phyloP scores from a whole-genome alignment of 2,888 invertebrate genomes.

The Sarcophaga caerulescens region DNA sequence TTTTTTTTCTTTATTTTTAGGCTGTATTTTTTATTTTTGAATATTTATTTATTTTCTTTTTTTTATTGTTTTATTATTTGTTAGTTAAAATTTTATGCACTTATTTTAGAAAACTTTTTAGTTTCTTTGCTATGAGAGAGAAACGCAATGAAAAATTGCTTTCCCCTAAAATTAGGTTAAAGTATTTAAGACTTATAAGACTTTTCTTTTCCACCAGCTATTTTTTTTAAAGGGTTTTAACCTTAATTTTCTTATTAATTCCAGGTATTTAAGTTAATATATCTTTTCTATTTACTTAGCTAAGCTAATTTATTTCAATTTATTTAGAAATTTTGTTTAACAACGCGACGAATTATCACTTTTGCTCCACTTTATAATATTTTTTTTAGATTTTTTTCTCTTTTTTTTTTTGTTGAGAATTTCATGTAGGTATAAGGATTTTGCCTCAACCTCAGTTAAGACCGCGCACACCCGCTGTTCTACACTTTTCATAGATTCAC shows the following conservation, averaged over 20 bases:
- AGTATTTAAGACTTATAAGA: slow-evolving; percentile 24
- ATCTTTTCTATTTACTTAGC: not conserved
- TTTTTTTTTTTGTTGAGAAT: slow-evolving; percentile 37
- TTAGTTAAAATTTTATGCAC: slow-evolving; percentile 11
- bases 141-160: slow-evolving; percentile 33
- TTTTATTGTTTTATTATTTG: slow-evolving; percentile 29
- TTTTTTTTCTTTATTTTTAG: slow-evolving; percentile 20
- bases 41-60: not conserved
- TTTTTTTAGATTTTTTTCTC: slow-evolving; percentile 38
- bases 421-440: slow-evolving; percentile 74
- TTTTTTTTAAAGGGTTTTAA: slow-evolving; percentile 20
- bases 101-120: not conserved
- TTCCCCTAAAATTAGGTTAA: slow-evolving; percentile 58
- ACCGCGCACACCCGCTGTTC: slow-evolving; percentile 70
- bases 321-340: slow-evolving; percentile 11
- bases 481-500: slow-evolving; percentile 63
- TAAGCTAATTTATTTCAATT: slow-evolving; percentile 32
- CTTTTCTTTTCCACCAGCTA: slow-evolving; percentile 20
- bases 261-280: not conserved
- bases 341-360: slow-evolving; percentile 66
- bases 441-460: slow-evolving; percentile 67
- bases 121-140: not conserved
- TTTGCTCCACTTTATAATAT: slow-evolving; percentile 71
- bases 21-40: not conserved
- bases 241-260: slow-evolving; percentile 22